Base-by-base conservation (phyloP, 2,797 vertebrate species). In the Ceryle rudis region DNA sequence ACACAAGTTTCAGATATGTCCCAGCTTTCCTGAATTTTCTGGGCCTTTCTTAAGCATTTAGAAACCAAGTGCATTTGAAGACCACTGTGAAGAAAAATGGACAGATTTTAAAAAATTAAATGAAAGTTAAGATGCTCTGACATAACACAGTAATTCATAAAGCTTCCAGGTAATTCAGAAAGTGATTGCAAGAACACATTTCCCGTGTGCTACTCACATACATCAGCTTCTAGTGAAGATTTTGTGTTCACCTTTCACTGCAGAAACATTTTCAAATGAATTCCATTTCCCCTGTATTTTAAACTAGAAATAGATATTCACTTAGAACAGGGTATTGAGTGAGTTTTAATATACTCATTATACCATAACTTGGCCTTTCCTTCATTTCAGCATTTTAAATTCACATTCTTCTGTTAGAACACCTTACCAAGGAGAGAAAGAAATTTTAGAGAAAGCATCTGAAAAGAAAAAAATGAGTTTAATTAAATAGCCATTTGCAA, bases 401-500 rank as follows among this genome's bases (percentile, higher is more conserved):
- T 86, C 33, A 55, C 23, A 19, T 64, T 86, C 47, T 82, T 23
- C 69, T 74, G n/a, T 16, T 90, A 82, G 66, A 79, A 82, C 10
- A 51, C 44, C 92, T 94, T 89, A 94, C 74, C 46, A 3, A 92
- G 49, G 85, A 97, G 75, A 92, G 25, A 92, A 80, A 78, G 37
- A 94, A 89, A 89, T 83, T 89, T 96, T 96, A 93, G 79, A 86
- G 85, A 90, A 90, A 97, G 82, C 57, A 86, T 77, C 51, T n/a
- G 46, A 55, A 91, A 93, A 95, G 33, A 91, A 95, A 91, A 91
- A 86, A 86, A 80, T 1, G 0, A 61, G n/a, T 95, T 93, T 94
- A 90, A 96, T 97, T 95, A 97, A 97, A 93, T 94, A 97, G 70
- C 81, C 93, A 96, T 97, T 97, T 97, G 81, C 26, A 77, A 81